Evolutionary conservation across 1,140 invertebrate genomes (phyloP), one percentile per base, ranked within the genome.

Genomic region (Frieseomelitta varia): DNA sequence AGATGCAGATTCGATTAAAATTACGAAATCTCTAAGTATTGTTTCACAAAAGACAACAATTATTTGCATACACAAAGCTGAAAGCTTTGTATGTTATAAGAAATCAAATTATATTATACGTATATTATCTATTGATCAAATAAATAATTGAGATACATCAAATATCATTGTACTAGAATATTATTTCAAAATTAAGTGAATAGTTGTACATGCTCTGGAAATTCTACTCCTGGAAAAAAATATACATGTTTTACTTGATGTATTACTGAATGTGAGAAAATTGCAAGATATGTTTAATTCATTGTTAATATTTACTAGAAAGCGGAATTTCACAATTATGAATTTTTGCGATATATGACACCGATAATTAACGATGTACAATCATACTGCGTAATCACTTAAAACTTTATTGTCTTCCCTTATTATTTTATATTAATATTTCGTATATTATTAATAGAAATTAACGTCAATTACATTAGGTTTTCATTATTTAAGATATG

Each of bases 371-470:
- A 55, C 34, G 34, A 65, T 83, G n/a, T 78, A 69, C 53, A 34
- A 81, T 74, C 27, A 74, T 61, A 65, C 19, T 21, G 15, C 14
- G 55, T 80, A 80, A 67, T 76, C 14, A 76, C 24, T 68, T 67
- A 67, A 68, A 27, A 78, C 11, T 80, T 84, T 55, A 55, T 27
- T 71, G 81, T 84, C 76, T 84, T 84, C 76, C 81, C 19, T 82
- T 34, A 67, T 34, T 74, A 61, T 74, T 39, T 81, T 81, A 30
- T 21, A 34, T 77, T 78, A 6, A 68, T 68, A 78, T 69, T 76
- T 58, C 53, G 24, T 55, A 69, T 11, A 51, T 56, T 58, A n/a
- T 56, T 58, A 19, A 51, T 84, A 80, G 34, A 47, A 72, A 56
- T 58, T 80, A 61, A 80, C 17, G 55, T 21, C 55, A 71, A 61